Evolutionary conservation across 2,888 invertebrate genomes (phyloP).

Genomic region (Cheiracanthium punctorium): DNA sequence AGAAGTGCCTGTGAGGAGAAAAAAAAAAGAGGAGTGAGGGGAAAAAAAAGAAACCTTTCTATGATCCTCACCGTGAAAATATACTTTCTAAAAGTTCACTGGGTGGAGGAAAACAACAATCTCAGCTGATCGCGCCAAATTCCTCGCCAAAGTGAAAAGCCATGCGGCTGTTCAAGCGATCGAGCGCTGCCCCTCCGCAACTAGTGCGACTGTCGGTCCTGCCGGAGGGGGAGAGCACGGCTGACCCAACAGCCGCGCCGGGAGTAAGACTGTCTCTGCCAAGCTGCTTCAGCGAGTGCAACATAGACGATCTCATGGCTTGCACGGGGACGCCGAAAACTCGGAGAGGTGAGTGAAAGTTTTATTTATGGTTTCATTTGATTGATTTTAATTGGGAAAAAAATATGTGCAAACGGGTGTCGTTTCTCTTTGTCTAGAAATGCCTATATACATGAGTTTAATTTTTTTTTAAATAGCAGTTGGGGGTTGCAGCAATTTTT

Average conservation of each 20-base stretch:
- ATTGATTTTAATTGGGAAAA: not conserved
- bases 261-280: conserved; percentile 58
- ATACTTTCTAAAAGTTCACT: conserved; percentile 7
- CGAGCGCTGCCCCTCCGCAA: conserved; percentile 50
- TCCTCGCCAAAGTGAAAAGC: conserved; percentile 50
- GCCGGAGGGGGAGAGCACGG: conserved; percentile 31
- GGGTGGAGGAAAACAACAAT: not conserved
- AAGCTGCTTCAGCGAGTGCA: conserved; percentile 63
- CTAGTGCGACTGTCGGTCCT: conserved; percentile 43
- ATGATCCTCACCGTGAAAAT: conserved; percentile 32
- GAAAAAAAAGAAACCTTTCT: conserved; percentile 10
- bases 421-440: too few species aligned
- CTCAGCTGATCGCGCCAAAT: conserved; percentile 58
- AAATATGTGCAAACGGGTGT: not conserved
- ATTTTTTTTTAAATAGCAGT: too few species aligned
- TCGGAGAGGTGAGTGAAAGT: conserved; percentile 43
- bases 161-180: conserved; percentile 65
- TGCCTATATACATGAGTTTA: too few species aligned
- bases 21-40: not conserved
- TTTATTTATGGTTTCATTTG: not conserved
- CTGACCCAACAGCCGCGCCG: conserved; percentile 42
- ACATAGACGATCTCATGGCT: conserved; percentile 68
- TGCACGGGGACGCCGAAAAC: conserved; percentile 54
- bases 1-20: not conserved
- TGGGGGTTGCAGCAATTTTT: not conserved